phyloP scores from a whole-genome alignment of 2,888 invertebrate genomes.

The Cyclophora punctaria region DNA sequence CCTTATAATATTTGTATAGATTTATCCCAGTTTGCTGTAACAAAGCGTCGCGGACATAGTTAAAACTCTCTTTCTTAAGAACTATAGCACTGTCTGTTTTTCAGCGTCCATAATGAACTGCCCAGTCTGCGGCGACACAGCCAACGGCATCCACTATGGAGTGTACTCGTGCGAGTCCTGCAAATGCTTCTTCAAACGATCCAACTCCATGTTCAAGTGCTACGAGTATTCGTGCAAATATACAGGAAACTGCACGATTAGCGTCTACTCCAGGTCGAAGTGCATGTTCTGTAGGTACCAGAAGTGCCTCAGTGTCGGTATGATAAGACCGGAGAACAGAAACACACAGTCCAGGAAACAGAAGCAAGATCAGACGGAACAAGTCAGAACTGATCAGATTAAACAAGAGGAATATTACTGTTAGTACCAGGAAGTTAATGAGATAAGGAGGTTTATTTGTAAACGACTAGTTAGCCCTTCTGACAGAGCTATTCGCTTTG shows the following conservation, averaged over 20 bases:
- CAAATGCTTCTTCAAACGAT: constrained; percentile 42
- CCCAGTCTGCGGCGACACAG: constrained; percentile 33
- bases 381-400: too few relatives aligned
- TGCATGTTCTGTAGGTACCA: constrained; percentile 40
- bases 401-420: too few relatives aligned
- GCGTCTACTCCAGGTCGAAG: constrained; percentile 27
- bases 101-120: constrained; percentile 13
- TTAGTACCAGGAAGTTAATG: too few relatives aligned
- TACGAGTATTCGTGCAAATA: constrained; percentile 29
- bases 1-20: too few relatives aligned
- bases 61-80: not conserved
- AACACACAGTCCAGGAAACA: too few relatives aligned
- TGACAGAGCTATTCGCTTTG: too few relatives aligned
- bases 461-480: too few relatives aligned
- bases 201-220: constrained; percentile 30
- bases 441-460: too few relatives aligned
- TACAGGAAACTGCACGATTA: constrained; percentile 24
- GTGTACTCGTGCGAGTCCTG: constrained; percentile 40
- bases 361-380: too few relatives aligned
- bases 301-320: constrained; percentile 35
- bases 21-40: too few relatives aligned
- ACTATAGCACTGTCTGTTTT: not conserved
- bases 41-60: too few relatives aligned
- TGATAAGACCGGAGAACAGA: constrained; percentile 13
- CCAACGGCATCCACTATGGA: constrained; percentile 40